Evolutionary conservation across 2,797 vertebrate genomes (phyloP), one percentile per base, ranked within the genome.

Genomic region (Cyprinodon diabolis): DNA sequence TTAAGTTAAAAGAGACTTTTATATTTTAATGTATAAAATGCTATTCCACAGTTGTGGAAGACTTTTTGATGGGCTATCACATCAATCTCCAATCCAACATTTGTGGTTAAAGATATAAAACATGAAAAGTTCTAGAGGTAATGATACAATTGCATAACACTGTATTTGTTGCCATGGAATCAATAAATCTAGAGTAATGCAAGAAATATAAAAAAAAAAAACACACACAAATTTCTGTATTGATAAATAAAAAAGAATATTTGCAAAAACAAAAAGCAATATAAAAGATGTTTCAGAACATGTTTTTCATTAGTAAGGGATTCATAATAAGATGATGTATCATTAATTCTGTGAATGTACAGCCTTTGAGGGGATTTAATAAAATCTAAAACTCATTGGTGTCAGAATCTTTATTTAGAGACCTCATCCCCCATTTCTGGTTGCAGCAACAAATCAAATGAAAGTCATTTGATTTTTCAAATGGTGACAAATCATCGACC

Each of bases 401-500:
- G 79, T 82, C 78, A 86, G 68, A 78, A 80, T 79, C 78, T 84
- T 84, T 81, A 85, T 91, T 91, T 83, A 84, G 86, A 82, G 70
- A 60, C 8, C 72, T 90, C 88, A 79, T 73, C 43, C 73, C 86
- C 84, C 79, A 93, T 93, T 90, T 90, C 81, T 72, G 47, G 92
- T 86, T 76, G 82, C 84, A 80, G 86, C 82, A 83, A 84, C 76
- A 89, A 92, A 92, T 90, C 86, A 91, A 92, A 93, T 57, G 76
- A 69, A 75, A 93, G 81, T 73, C 84, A 92, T 88, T 87, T 80
- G 77, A 89, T 91, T 93, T 94, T 93, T 90, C 80, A 68, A 90
- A 88, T 87, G 81, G 91, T 90, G 90, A 94, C 92, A 91, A 94
- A 91, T 92, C 89, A 92, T 90, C 66, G 91, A 95, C 91, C 89